These are phyloP conservation scores for Murina feae DNA, from an alignment of 2,113 vertebrate genomes.

Conservation along the genomic window DNA sequence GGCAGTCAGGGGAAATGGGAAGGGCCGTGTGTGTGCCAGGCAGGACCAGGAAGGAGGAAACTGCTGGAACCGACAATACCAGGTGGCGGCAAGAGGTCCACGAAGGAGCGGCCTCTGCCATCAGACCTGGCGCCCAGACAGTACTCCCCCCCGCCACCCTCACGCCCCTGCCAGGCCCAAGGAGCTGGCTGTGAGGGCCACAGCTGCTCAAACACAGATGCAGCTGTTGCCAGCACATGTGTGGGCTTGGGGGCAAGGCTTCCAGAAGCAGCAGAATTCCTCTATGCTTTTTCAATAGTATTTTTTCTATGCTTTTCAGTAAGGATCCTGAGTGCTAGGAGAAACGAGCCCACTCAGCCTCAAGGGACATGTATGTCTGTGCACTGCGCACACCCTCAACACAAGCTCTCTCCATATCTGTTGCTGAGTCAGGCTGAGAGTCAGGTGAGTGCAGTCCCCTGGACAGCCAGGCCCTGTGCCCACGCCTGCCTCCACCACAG, in stretches of 20 bases:
- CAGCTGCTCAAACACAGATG: not conserved
- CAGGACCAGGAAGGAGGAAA: not conserved
- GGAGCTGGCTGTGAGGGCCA: not conserved
- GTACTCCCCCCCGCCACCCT: fast-evolving
- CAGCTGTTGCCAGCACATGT: not conserved
- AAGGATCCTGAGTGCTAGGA: not conserved
- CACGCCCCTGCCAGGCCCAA: too few species aligned
- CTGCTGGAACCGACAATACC: not conserved
- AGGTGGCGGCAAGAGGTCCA: not conserved
- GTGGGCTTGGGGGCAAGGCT: not conserved
- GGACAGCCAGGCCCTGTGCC: not conserved
- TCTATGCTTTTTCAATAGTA: too few species aligned
- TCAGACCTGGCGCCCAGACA: too few species aligned
- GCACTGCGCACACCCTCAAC: not conserved
- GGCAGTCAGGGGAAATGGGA: not conserved
- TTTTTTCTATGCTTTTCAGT: not conserved
- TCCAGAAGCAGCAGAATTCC: not conserved
- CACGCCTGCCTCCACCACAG: not conserved
- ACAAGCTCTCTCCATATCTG: too few species aligned
- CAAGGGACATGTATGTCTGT: not conserved
- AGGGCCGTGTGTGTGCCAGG: too few species aligned
- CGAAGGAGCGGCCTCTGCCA: not conserved
- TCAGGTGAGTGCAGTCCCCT: not conserved
- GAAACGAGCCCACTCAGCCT: not conserved
- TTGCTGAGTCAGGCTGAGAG: not conserved